Conservation (phyloP, 2,888 invertebrate genomes). For the Salticus scenicus region DNA sequence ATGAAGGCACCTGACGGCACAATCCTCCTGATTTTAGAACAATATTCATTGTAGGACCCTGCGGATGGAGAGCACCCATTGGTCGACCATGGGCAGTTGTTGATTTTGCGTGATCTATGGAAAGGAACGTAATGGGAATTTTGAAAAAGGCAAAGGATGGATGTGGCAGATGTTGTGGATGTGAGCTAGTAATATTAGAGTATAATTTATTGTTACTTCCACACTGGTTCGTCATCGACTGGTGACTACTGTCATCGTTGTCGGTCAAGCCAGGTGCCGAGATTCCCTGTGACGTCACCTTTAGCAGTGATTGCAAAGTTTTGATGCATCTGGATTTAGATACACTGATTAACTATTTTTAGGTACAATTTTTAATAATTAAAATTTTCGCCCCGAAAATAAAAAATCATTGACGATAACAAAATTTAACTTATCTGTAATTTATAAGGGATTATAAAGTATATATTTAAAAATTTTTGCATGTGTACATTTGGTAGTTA, state of each 20-base stretch:
- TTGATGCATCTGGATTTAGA: neutral
- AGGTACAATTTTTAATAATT: neutral
- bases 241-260: slow-evolving; percentile 66
- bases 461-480: too few relatives aligned
- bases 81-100: slow-evolving; percentile 47
- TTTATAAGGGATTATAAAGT: too few relatives aligned
- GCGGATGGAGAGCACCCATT: slow-evolving; percentile 25
- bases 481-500: too few relatives aligned
- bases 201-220: slow-evolving; percentile 53
- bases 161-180: slow-evolving; percentile 30
- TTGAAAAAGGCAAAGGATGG: slow-evolving; percentile 21
- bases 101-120: slow-evolving; percentile 46
- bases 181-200: slow-evolving; percentile 48
- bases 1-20: slow-evolving; percentile 67
- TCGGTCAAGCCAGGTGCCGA: slow-evolving; percentile 53
- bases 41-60: slow-evolving; percentile 23
- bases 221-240: slow-evolving; percentile 53
- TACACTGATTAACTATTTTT: neutral
- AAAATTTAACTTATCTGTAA: too few relatives aligned
- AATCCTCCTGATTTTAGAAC: slow-evolving; percentile 32
- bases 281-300: slow-evolving; percentile 64
- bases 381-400: neutral
- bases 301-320: slow-evolving; percentile 17
- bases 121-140: slow-evolving; percentile 39
- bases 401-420: slow-evolving; percentile 35